Conservation (phyloP, 2,888 invertebrate species). For the Anoncus sp. region DNA sequence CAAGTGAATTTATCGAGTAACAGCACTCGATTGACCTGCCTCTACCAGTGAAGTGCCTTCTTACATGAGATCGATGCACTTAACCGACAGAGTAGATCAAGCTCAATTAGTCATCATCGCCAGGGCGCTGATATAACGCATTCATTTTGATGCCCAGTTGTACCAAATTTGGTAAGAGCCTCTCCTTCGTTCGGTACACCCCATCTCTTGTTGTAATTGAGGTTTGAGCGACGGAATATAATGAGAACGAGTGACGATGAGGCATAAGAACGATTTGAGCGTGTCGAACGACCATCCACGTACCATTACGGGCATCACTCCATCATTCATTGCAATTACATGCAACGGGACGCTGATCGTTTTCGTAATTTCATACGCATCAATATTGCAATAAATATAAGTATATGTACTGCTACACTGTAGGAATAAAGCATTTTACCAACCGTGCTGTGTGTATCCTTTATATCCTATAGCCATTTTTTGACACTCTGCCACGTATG, state of each 20-base stretch:
- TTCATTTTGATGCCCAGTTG: slow-evolving; percentile 1
- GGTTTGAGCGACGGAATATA: slow-evolving; percentile 23
- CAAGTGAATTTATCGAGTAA: too few relatives aligned
- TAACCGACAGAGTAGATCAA: slow-evolving; percentile 11
- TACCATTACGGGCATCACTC: slow-evolving; percentile 42
- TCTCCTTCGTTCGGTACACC: not conserved
- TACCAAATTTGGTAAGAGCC: slow-evolving; percentile 22
- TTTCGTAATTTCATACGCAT: slow-evolving; percentile 30
- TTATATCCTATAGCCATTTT: too few relatives aligned
- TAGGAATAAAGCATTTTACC: too few relatives aligned
- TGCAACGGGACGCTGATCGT: slow-evolving; percentile 35
- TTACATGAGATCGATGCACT: not conserved
- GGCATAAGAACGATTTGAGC: slow-evolving; percentile 23
- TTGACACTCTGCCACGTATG: not conserved
- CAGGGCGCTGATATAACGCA: slow-evolving; percentile 10
- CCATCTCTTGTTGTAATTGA: slow-evolving; percentile 22
- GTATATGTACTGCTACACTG: not conserved
- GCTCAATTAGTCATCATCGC: not conserved
- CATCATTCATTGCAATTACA: slow-evolving; percentile 33
- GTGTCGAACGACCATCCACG: slow-evolving; percentile 18
- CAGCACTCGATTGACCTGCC: too few relatives aligned
- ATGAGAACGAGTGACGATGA: slow-evolving; percentile 16
- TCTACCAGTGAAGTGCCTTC: too few relatives aligned
- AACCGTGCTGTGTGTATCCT: too few relatives aligned
- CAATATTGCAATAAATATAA: slow-evolving; percentile 5